Evolutionary conservation across 2,113 vertebrate genomes (phyloP).

Genomic region (Indicator indicator): DNA sequence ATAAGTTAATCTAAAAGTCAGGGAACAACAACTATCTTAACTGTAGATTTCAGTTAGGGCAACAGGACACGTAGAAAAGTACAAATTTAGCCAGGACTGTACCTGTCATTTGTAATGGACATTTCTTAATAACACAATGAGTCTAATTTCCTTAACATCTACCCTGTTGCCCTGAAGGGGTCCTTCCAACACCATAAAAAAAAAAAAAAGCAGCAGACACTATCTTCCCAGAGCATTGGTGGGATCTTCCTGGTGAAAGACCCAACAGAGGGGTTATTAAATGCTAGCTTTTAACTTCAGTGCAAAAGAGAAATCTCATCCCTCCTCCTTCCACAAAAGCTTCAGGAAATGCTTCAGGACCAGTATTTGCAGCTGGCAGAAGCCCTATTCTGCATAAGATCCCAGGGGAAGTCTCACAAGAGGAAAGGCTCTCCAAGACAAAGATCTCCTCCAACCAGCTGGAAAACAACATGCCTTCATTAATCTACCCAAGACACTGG

Average conservation of each 20-base stretch:
- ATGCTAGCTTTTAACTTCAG: background rate
- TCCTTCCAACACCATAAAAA: background rate
- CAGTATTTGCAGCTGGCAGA: conserved; percentile 4
- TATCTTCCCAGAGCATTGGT: background rate
- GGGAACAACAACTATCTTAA: background rate
- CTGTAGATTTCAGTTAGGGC: background rate
- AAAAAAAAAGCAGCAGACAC: background rate
- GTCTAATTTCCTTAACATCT: background rate
- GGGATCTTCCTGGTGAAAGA: background rate
- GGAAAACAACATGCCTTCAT: background rate
- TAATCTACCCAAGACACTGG: background rate
- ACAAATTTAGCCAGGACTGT: background rate
- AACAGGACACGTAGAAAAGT: background rate
- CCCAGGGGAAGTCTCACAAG: conserved; percentile 3
- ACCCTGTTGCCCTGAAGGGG: background rate
- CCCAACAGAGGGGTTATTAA: background rate
- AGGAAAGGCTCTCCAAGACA: background rate
- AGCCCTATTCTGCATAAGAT: background rate
- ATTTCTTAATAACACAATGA: background rate
- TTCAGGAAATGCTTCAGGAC: background rate
- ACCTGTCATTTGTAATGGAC: background rate
- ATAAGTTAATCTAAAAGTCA: background rate
- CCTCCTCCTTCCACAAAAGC: background rate
- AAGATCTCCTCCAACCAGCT: conserved; percentile 10
- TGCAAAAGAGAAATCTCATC: background rate